phyloP scores from a whole-genome alignment of 2,797 vertebrate genomes.

The Delichon dasypus region DNA sequence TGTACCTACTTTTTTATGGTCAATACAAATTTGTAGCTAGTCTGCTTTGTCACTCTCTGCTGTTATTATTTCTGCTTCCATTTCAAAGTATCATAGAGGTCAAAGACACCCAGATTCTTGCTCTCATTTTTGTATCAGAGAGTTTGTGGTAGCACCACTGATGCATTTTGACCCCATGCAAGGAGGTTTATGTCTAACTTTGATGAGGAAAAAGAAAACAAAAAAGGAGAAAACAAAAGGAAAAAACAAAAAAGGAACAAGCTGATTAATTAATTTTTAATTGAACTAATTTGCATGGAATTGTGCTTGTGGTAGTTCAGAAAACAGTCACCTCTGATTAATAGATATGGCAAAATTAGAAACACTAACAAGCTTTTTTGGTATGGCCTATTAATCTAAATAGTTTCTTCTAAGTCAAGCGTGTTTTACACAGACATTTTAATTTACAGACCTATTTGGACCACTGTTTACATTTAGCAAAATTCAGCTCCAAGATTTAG shows the following conservation, averaged over 20 bases:
- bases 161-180: neutral
- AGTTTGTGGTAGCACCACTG: neutral
- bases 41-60: neutral
- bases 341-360: constrained; percentile 9
- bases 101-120: accelerated
- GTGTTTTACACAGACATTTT: neutral
- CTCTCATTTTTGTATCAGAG: neutral
- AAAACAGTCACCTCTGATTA: constrained; percentile 49
- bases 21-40: neutral
- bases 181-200: neutral
- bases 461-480: neutral
- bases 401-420: neutral
- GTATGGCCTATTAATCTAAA: constrained; percentile 5
- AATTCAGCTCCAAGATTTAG: neutral
- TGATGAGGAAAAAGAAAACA: neutral
- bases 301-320: neutral
- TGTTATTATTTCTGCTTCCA: neutral
- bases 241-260: neutral
- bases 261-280: constrained; percentile 7
- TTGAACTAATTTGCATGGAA: constrained; percentile 15
- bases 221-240: accelerated
- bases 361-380: neutral
- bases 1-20: neutral
- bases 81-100: neutral
- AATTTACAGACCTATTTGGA: neutral